Base-by-base conservation (phyloP, 2,888 invertebrate species). In the Platycheirus albimanus region DNA sequence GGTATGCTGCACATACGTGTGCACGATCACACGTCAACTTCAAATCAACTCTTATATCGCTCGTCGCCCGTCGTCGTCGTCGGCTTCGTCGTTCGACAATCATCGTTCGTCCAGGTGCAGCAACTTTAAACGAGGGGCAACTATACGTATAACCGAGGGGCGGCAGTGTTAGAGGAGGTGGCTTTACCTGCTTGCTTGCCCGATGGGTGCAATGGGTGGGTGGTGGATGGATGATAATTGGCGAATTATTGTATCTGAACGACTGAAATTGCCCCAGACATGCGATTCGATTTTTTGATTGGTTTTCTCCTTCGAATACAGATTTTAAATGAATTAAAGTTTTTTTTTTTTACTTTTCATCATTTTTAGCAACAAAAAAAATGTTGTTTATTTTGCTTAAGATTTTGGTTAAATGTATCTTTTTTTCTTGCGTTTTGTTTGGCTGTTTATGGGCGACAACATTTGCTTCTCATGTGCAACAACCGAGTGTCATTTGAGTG, bases 211-310 rank as follows among this genome's bases (percentile, higher is more conserved):
- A 41, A 58, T 79, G 67, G 81, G 63, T 77, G 71, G 58, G 10
- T 52, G 61, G 64, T 20, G 54, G 45, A 77, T 64, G 64, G 72
- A 69, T 74, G 83, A 49, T 83, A 83, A 83, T 83, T 83, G 83
- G 83, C 83, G 78, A 83, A 78, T 83, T 83, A 83, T 83, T 78
- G 83, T 78, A 83, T 83, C 78, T 74, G 67, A 83, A 43, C 64
- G 67, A 83, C 78, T 69, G 72, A 72, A 83, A 78, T 83, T 83
- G 67, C 71, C 72, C n/a, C 77, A 72, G 83, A 77, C 83, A 83
- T 83, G 83, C 72, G 49, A 83, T 78, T 58, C 78, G 69, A 74
- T 56, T 74, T 83, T 78, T 83, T 83, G 81, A 83, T 83, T 83
- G 81, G 81, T 77, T 83, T 83, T 77, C 72, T 52, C 63, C 83